A percentile compares a stretch with the other conserved stretches of the same genome.
Evolutionary conservation across 1,140 invertebrate genomes (phyloP).

Genomic region (Thaumetopoea pityocampa): DNA sequence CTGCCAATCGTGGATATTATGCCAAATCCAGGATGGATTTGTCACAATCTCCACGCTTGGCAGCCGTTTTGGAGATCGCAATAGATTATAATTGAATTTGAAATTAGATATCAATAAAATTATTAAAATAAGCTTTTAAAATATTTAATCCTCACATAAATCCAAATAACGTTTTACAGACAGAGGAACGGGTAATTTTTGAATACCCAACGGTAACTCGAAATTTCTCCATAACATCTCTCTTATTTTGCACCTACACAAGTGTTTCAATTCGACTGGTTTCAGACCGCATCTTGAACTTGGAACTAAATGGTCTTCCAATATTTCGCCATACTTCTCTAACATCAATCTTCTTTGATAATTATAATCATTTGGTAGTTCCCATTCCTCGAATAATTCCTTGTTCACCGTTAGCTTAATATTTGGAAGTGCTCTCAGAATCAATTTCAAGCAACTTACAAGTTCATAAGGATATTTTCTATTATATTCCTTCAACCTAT

Average conservation of each 20-base stretch:
- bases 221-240: conserved; percentile 80
- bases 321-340: conserved; percentile 79
- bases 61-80: no score
- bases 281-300: conserved; percentile 77
- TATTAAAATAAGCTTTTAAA: conserved; percentile 4
- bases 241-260: conserved; percentile 81
- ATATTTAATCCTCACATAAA: conserved; percentile 80
- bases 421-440: conserved; percentile 78
- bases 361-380: conserved; percentile 61
- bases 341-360: conserved; percentile 75
- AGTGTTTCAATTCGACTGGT: conserved; percentile 80
- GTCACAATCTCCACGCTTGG: no score
- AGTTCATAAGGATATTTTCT: conserved; percentile 81
- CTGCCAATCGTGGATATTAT: no score
- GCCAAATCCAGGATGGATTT: no score
- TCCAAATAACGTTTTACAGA: conserved; percentile 82
- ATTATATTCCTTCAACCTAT: conserved; percentile 80
- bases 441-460: conserved; percentile 80
- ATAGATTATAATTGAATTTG: no score
- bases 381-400: conserved; percentile 40
- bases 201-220: conserved; percentile 84
- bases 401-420: conserved; percentile 60
- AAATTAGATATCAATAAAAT: not conserved
- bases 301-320: conserved; percentile 79
- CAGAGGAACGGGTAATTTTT: conserved; percentile 79